Evolutionary conservation across 2,113 vertebrate species (phyloP), one percentile per base, ranked within the genome.

Genomic region (Calidris pygmaea): DNA sequence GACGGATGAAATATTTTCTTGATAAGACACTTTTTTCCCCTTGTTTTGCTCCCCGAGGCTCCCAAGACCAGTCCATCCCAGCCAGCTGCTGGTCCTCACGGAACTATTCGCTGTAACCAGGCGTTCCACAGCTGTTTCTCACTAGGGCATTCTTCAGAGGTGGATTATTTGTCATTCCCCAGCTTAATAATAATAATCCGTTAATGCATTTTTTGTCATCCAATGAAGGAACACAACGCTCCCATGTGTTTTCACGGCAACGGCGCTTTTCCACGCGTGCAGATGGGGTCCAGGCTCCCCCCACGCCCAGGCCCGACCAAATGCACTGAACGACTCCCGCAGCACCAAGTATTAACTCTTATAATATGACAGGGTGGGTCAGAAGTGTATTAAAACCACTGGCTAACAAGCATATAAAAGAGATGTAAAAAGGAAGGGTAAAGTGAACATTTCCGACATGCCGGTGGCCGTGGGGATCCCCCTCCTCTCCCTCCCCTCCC

Each of bases 101-200:
- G 82, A 94, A 60, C 39, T 11, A 5, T 47, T 27, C n/a, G 14
- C 66, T 43, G 2, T 6, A 32, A 37, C 53, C 3, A 3, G 55
- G 12, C 2, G 5, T 27, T 9, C 3, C 30, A 3, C 93, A 85
- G 90, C 87, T 95, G 93, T 55, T 95, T 78, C 80, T 62, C 87
- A 56, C 80, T 70, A 66, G 47, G 52, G 37, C 59, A 29, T 66
- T 67, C 93, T 56, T 86, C 66, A 58, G 93, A 70, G 84, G 75
- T 35, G 85, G 87, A 62, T 91, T 89, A 66, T 85, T 91, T 86
- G 87, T 66, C 87, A 30, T 89, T 79, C 85, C 75, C 41, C 52
- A n/a, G 22, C 80, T 71, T 86, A 88, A 91, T 47, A 47, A 47
- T 65, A 77, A 77, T 89, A 82, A 94, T 35, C 78, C 14, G 1